phyloP scores from a whole-genome alignment of 1,140 invertebrate species.

The Teleogryllus occipitalis region DNA sequence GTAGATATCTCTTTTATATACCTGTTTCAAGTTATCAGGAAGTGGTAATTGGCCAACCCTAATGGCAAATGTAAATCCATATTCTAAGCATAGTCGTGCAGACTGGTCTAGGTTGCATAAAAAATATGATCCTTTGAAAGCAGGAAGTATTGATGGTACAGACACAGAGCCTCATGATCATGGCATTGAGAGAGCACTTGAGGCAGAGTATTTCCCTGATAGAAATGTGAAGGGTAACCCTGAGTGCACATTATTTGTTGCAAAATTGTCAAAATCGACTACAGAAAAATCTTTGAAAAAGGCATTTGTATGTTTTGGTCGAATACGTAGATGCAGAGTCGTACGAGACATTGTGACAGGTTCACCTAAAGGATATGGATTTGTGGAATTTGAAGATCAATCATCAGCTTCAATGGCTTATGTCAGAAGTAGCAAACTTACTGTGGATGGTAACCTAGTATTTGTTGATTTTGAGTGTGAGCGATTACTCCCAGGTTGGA shows the following conservation, averaged over 20 bases:
- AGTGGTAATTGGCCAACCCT: background rate
- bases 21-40: background rate
- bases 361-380: constrained; percentile 72
- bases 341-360: constrained; percentile 77
- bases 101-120: constrained; percentile 44
- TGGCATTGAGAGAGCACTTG: constrained; percentile 62
- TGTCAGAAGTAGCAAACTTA: constrained; percentile 48
- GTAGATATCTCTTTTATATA: background rate
- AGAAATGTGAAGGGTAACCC: constrained; percentile 58
- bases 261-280: constrained; percentile 63
- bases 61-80: background rate
- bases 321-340: constrained; percentile 55
- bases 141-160: constrained; percentile 77
- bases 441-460: constrained; percentile 54
- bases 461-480: constrained; percentile 49
- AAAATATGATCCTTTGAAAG: constrained; percentile 57
- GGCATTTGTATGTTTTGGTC: constrained; percentile 54
- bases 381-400: constrained; percentile 67
- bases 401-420: constrained; percentile 52
- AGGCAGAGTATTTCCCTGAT: constrained; percentile 59
- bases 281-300: constrained; percentile 42
- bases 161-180: constrained; percentile 74
- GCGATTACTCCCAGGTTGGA: constrained; percentile 62
- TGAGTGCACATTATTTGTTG: constrained; percentile 67
- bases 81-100: background rate